Percentiles rank a stretch among this genome's conserved stretches.
Evolutionary conservation across 2,113 vertebrate species (phyloP).

Genomic region (Tympanuchus pallidicinctus): DNA sequence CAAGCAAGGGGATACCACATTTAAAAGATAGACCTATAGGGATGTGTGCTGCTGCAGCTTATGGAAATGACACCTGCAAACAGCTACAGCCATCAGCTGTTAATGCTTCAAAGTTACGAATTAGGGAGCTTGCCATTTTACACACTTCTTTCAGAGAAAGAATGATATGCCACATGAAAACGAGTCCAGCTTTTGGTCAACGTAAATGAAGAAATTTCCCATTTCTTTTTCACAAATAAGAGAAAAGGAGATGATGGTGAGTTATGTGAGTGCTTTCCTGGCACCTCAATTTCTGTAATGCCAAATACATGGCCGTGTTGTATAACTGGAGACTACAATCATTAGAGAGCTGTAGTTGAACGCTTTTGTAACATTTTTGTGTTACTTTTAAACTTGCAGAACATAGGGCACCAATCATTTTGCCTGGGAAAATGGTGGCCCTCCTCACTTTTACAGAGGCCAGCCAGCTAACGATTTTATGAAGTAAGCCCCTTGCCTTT

Average conservation of each 20-base stretch:
- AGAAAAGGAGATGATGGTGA: not conserved
- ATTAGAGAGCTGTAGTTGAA: not conserved
- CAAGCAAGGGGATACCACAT: not conserved
- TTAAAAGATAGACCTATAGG: not conserved
- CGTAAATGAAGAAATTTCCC: not conserved
- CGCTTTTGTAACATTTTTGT: not conserved
- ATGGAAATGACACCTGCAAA: not conserved
- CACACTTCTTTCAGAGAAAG: not conserved
- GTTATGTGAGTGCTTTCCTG: not conserved
- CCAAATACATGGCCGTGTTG: not conserved
- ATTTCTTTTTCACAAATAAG: not conserved
- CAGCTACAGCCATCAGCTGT: slow-evolving; percentile 16
- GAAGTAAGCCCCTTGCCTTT: not conserved
- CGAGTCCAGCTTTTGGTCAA: not conserved
- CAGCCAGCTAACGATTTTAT: not conserved
- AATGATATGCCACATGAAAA: not conserved
- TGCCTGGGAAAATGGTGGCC: not conserved
- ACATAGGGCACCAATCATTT: too few relatives aligned
- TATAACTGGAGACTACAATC: not conserved
- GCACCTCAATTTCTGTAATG: not conserved
- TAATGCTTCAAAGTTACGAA: slow-evolving; percentile 39
- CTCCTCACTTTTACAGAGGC: not conserved
- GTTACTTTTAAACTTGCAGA: not conserved
- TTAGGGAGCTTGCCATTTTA: not conserved
- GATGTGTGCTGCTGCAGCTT: not conserved